Conservation (phyloP, 2,113 vertebrate genomes). For the Ptychochromis oligacanthus region DNA sequence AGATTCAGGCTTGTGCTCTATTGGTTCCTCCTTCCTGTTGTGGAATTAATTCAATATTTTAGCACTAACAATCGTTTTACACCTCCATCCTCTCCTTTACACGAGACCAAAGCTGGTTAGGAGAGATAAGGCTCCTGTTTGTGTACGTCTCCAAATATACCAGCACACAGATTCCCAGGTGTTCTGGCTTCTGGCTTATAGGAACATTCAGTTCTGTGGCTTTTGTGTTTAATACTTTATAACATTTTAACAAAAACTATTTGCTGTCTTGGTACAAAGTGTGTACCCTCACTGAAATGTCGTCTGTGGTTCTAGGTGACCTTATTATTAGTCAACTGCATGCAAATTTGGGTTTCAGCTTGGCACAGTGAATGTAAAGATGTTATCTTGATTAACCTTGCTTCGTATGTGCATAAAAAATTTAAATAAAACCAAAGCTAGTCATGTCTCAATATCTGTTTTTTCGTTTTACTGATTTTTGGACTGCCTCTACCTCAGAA, state of each 20-base stretch:
- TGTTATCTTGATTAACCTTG: neutral
- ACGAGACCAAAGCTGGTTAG: neutral
- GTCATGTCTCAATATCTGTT: neutral
- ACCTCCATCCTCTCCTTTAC: neutral
- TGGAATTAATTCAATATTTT: neutral
- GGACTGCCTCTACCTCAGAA: too few species aligned
- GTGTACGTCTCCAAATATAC: conserved; percentile 2
- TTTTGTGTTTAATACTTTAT: conserved; percentile 6
- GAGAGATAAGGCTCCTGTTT: neutral
- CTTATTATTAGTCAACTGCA: neutral
- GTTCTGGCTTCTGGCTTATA: neutral
- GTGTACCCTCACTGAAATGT: neutral
- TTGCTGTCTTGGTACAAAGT: neutral
- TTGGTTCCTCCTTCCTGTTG: neutral
- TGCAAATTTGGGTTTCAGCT: neutral
- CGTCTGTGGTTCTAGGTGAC: neutral
- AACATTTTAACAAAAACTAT: neutral
- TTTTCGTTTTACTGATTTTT: neutral
- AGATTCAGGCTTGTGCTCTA: neutral
- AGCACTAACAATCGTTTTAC: neutral
- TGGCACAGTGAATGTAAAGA: neutral
- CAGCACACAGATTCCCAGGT: neutral
- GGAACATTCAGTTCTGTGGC: neutral
- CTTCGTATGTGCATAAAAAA: neutral
- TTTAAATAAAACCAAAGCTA: neutral